phyloP scores from a whole-genome alignment of 1,140 invertebrate species.

The Papilio polyxenes region DNA sequence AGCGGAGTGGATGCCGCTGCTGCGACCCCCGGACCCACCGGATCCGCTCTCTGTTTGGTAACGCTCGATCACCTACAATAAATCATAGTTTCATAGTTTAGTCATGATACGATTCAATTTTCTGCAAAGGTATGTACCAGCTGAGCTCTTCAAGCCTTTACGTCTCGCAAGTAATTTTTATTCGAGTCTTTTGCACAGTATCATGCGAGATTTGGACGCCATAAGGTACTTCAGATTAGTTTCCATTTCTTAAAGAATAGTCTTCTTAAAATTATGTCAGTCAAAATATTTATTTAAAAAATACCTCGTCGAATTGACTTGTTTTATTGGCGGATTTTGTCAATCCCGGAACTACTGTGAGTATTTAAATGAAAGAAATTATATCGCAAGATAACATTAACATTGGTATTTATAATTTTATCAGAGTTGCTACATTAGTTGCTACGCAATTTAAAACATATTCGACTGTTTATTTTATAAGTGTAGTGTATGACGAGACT shows the following conservation, averaged over 20 bases:
- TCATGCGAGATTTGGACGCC: too few species aligned
- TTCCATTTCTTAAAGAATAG: too few species aligned
- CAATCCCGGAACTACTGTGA: conserved; percentile 3
- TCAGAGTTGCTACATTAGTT: background rate
- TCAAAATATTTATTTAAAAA: background rate
- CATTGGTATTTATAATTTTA: background rate
- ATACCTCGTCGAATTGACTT: background rate
- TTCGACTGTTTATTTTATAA: background rate
- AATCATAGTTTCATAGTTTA: background rate
- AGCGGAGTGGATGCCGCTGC: conserved; percentile 79
- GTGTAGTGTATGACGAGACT: background rate
- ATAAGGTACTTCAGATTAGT: too few species aligned
- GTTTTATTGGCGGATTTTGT: background rate
- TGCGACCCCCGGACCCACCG: conserved; percentile 73
- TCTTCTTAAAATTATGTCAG: too few species aligned
- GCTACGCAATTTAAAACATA: background rate
- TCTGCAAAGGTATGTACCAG: too few species aligned
- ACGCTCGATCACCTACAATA: conserved; percentile 75
- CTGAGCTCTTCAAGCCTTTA: too few species aligned
- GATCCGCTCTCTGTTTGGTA: conserved; percentile 77
- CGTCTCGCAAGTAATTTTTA: too few species aligned
- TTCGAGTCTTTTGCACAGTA: too few species aligned
- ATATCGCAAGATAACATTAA: background rate
- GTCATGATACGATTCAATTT: too few species aligned
- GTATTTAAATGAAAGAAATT: background rate